phyloP scores from a whole-genome alignment of 2,888 invertebrate species.

The Steinernema scapterisci region DNA sequence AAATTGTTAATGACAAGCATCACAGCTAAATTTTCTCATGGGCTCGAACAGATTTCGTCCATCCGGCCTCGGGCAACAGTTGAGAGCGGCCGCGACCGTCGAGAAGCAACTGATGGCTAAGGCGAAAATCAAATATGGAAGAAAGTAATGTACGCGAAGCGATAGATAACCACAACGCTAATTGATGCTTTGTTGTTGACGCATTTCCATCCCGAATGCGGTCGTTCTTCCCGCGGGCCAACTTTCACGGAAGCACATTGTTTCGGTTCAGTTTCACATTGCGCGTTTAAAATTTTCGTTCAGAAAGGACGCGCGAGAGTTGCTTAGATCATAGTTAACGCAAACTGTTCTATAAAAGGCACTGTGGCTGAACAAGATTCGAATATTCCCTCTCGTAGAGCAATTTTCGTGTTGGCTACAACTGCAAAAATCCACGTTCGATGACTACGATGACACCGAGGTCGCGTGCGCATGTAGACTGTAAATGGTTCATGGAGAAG shows the following conservation, averaged over 20 bases:
- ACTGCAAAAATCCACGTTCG: no score
- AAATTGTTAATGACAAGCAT: conserved; percentile 31
- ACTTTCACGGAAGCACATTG: background rate
- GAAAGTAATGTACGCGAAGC: background rate
- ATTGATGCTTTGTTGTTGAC: background rate
- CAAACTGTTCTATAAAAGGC: no score
- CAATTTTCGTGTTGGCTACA: no score
- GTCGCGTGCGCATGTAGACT: no score
- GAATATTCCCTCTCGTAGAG: no score
- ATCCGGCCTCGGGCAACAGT: background rate
- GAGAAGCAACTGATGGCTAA: background rate
- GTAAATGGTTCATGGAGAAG: no score
- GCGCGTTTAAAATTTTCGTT: no score
- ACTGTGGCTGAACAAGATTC: no score
- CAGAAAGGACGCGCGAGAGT: no score
- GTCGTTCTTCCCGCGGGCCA: conserved; percentile 11
- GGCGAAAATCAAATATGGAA: conserved; percentile 22
- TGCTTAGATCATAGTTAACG: no score
- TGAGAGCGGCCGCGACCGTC: background rate
- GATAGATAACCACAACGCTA: background rate
- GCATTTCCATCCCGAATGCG: background rate
- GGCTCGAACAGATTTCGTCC: background rate
- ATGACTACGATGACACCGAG: no score
- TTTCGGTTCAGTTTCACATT: background rate
- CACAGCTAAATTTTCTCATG: conserved; percentile 24